These are phyloP conservation scores for Montipora capricornis DNA, from an alignment of 64 coral and sea anemone species.

Conservation along the genomic window DNA sequence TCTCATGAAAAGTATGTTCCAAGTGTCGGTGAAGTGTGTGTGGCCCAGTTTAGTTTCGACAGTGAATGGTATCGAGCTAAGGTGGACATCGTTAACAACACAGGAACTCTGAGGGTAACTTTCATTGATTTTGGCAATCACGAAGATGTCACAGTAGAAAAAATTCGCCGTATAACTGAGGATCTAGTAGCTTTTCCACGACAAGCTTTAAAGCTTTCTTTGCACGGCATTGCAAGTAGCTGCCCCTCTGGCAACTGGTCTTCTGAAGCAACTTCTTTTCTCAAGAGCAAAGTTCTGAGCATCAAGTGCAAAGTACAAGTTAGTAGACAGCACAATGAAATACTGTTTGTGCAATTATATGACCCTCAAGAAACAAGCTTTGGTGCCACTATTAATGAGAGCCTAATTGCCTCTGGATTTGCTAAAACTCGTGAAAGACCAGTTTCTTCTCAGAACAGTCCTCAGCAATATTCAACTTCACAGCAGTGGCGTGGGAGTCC, in stretches of 20 bases:
- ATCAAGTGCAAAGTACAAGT: constrained; percentile 58
- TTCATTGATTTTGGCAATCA: constrained; percentile 94
- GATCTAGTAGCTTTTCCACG: constrained; percentile 64
- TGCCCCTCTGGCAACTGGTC: constrained; percentile 52
- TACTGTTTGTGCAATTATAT: constrained; percentile 55
- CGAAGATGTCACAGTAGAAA: constrained; percentile 75
- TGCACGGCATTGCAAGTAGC: constrained; percentile 48
- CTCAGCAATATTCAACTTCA: not conserved
- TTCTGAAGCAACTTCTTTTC: constrained; percentile 42
- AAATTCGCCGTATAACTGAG: constrained; percentile 72
- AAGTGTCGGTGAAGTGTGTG: constrained; percentile 75
- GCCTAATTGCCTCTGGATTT: constrained; percentile 45
- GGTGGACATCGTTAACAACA: constrained; percentile 77
- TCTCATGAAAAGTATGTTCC: constrained; percentile 80
- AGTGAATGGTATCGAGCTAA: constrained; percentile 83
- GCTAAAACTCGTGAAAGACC: constrained; percentile 3
- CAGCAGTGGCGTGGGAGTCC: too few species aligned
- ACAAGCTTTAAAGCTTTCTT: constrained; percentile 82
- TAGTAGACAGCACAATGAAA: constrained; percentile 12
- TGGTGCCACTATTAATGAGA: constrained; percentile 20
- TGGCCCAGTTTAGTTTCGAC: constrained; percentile 82
- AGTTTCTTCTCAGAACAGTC: not conserved
- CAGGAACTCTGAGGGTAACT: constrained; percentile 71
- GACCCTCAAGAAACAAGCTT: constrained; percentile 3
- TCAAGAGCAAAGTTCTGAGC: constrained; percentile 67